These are phyloP conservation scores for Halyomorpha halys DNA, from an alignment of 1,140 invertebrate species.

Conservation along the genomic window DNA sequence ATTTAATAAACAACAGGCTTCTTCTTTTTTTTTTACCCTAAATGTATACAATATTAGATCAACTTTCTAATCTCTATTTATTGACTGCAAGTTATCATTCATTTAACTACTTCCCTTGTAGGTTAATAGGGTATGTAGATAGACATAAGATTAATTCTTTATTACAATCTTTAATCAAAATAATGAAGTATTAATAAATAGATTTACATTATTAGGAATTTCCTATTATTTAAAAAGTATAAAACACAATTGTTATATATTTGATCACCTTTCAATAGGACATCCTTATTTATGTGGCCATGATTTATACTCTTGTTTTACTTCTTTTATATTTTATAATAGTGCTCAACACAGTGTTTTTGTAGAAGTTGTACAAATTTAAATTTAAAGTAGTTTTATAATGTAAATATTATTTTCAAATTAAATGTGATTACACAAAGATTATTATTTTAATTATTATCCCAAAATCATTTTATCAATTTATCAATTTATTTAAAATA, in stretches of 20 bases:
- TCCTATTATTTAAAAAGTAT: background rate
- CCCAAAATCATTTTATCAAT: no score
- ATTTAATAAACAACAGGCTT: no score
- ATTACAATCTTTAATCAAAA: no score
- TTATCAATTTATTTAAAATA: no score
- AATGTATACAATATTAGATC: no score
- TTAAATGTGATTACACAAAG: background rate
- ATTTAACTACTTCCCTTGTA: no score
- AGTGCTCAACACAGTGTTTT: constrained; percentile 6
- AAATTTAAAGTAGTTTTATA: constrained; percentile 6
- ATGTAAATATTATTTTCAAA: constrained; percentile 12
- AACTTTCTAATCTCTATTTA: no score
- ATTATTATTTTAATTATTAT: background rate
- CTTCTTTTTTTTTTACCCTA: no score
- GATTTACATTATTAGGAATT: background rate
- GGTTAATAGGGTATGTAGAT: no score
- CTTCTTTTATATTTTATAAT: constrained; percentile 3
- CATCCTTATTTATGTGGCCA: background rate
- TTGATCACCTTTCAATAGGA: background rate
- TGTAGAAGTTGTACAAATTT: constrained; percentile 8
- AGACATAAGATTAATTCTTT: no score
- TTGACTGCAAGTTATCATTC: no score
- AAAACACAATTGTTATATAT: background rate
- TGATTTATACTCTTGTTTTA: background rate
- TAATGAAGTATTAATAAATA: background rate